Base-by-base conservation (phyloP, 1,140 invertebrate species). In the Acromyrmex echinatior region DNA sequence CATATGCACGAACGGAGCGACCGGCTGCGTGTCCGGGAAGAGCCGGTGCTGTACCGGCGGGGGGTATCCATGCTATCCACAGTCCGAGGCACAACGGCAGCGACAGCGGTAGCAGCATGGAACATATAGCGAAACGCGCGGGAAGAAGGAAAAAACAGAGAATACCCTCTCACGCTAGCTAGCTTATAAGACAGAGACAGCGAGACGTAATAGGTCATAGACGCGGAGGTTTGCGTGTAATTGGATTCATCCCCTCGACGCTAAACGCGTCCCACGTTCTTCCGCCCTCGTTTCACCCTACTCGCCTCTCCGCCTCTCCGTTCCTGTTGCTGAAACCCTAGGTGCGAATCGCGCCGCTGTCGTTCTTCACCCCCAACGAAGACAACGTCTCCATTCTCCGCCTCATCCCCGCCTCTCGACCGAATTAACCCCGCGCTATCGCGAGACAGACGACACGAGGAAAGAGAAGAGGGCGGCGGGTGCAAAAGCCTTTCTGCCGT, bases 211-310 rank as follows among this genome's bases (percentile, higher is more conserved):
- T 95, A 92, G 93, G 91, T 90, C 92, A 91, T 92, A 92, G 92
- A 92, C 93, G 93, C 89, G 91, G 66, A 93, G 93, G 92, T 93
- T 94, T 92, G 92, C 91, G 87, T 93, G 93, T 94, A 94, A 95
- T 94, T 93, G 93, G 93, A 95, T 94, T 94, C 93, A 94, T 93
- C 90, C 91, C 88, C 91, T 87, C 88, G 80, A 39, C 86, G 65
- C 85, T 81, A 86, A 84, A 84, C 79, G 51, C 89, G 87, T 87
- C 80, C 68, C 74, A 56, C 88, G 74, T 66, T 60, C 77, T 80
- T 78, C 76, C 63, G 62, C 71, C 49, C 73, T 86, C 70, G 28
- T 51, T 35, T 73, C 68, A 88, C 76, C 78, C 85, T 39, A 74
- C 45, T 63, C 82, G 53, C 66, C 28, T 25, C 77, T 77, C 56